Conservation (phyloP, 2,888 invertebrate genomes). For the Parnassius glacialis region DNA sequence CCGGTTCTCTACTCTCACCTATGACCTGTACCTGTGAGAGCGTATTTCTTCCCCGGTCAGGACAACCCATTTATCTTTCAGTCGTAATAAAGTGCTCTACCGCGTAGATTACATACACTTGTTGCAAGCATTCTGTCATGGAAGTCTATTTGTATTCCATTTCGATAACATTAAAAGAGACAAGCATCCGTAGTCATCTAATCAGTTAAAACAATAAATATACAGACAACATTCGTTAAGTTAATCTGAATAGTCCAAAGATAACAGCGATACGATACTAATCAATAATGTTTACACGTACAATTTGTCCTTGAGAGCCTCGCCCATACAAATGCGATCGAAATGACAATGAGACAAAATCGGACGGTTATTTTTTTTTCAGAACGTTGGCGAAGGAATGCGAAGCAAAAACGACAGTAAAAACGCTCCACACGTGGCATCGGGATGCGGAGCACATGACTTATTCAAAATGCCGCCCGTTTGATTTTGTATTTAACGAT, state of each 20-base stretch:
- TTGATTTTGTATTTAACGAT: conserved; percentile 22
- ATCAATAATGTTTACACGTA: conserved; percentile 30
- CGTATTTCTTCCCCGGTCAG: too few species aligned
- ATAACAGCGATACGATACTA: conserved; percentile 3
- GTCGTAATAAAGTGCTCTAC: too few species aligned
- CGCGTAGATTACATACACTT: too few species aligned
- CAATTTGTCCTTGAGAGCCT: conserved; percentile 37
- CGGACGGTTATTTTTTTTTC: conserved; percentile 41
- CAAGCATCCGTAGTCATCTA: too few species aligned
- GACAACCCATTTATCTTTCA: too few species aligned
- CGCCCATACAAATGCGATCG: conserved; percentile 41
- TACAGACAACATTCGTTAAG: conserved; percentile 2
- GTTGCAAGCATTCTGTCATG: too few species aligned
- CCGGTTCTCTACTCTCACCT: too few species aligned
- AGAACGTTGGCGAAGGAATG: conserved; percentile 49
- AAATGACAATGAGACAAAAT: conserved; percentile 49
- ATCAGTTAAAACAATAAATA: neutral
- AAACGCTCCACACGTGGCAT: conserved; percentile 45
- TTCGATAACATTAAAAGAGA: too few species aligned
- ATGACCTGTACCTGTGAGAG: too few species aligned
- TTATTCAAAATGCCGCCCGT: conserved; percentile 27
- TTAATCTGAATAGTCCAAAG: conserved; percentile 9
- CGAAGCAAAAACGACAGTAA: conserved; percentile 45
- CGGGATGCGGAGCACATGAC: conserved; percentile 37
- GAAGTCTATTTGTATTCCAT: too few species aligned